Percentiles rank a stretch among this genome's conserved stretches.
Evolutionary conservation across 2,113 vertebrate genomes (phyloP).

Genomic region (Pteronura brasiliensis): DNA sequence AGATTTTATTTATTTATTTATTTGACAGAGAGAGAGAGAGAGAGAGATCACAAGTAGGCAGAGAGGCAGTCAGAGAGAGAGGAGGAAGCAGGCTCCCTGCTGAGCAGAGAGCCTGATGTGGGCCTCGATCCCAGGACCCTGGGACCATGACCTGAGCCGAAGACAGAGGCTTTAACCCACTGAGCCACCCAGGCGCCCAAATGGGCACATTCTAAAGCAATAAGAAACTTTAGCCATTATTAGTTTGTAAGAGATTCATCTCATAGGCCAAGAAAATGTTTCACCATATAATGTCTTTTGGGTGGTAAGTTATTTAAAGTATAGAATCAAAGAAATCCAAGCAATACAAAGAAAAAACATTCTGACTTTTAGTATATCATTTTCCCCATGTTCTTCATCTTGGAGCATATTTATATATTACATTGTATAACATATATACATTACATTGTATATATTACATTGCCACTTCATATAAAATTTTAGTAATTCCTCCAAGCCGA

Average conservation of each 20-base stretch:
- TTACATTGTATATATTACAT: background rate
- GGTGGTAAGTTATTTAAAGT: background rate
- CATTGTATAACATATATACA: background rate
- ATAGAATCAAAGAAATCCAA: background rate
- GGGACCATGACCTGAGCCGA: too few species aligned
- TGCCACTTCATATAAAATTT: background rate
- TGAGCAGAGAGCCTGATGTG: too few species aligned
- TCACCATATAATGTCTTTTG: background rate
- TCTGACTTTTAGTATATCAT: background rate
- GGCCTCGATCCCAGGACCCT: too few species aligned
- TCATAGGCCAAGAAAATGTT: background rate
- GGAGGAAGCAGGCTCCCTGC: too few species aligned
- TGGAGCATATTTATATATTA: background rate
- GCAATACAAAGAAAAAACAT: background rate
- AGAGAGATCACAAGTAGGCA: too few species aligned
- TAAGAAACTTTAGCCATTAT: background rate
- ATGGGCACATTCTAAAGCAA: background rate
- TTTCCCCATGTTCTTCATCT: background rate
- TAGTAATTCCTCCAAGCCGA: background rate
- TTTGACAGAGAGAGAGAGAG: too few species aligned
- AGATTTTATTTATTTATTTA: too few species aligned
- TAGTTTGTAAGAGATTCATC: background rate
- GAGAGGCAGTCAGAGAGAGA: too few species aligned
- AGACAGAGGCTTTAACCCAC: too few species aligned
- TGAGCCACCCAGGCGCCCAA: too few species aligned